Evolutionary conservation across 1,140 invertebrate species (phyloP).

Genomic region (Ostrea denselamellosa): DNA sequence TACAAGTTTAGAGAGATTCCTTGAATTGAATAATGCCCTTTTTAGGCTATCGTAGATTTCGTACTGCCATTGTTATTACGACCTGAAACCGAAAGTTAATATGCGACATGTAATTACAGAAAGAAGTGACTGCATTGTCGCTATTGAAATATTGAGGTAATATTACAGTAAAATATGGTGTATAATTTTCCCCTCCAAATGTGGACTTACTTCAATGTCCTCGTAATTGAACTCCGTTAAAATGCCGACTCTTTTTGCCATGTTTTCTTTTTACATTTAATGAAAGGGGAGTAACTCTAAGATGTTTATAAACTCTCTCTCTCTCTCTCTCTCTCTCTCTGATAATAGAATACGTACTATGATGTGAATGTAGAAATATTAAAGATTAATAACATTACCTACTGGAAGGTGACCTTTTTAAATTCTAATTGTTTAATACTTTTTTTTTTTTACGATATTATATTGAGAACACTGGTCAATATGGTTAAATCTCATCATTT

Average conservation of each 20-base stretch:
- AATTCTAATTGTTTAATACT: too few relatives aligned
- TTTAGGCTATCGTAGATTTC: not conserved
- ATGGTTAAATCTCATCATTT: too few relatives aligned
- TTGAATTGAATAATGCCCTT: not conserved
- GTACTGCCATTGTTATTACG: not conserved
- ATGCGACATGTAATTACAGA: not conserved
- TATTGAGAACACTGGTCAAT: too few relatives aligned
- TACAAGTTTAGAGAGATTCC: too few relatives aligned
- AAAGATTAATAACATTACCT: too few relatives aligned
- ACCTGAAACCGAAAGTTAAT: not conserved
- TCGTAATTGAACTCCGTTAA: slow-evolving; percentile 64
- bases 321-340: too few relatives aligned
- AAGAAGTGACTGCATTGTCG: not conserved
- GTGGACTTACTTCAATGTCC: slow-evolving; percentile 59
- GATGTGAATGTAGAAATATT: too few relatives aligned
- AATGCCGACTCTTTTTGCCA: slow-evolving; percentile 57
- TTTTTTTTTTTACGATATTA: too few relatives aligned
- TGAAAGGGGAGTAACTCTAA: slow-evolving; percentile 5
- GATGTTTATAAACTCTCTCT: not conserved
- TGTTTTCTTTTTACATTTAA: not conserved
- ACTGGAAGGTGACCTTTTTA: too few relatives aligned
- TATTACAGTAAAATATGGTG: not conserved
- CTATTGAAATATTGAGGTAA: not conserved
- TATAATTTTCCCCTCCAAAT: too few relatives aligned
- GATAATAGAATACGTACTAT: too few relatives aligned